Evolutionary conservation across 1,140 invertebrate species (phyloP).

Genomic region (Pristionchus pacificus): DNA sequence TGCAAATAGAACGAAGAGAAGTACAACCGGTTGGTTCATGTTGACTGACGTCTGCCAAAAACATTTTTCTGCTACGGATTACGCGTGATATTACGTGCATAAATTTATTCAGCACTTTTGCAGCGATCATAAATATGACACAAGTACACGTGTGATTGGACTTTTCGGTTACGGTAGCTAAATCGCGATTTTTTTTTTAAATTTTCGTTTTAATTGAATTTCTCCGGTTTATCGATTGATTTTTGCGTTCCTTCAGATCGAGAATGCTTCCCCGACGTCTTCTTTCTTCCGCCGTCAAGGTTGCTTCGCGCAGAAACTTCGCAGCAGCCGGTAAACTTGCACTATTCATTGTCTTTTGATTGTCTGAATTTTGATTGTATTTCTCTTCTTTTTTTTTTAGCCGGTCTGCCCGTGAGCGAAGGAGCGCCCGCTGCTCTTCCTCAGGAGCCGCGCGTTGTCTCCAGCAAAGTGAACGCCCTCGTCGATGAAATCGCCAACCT

Average conservation of each 20-base stretch:
- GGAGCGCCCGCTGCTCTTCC: constrained; percentile 27
- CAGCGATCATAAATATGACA: too few relatives aligned
- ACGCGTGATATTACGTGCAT: background rate
- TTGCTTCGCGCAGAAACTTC: background rate
- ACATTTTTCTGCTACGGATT: background rate
- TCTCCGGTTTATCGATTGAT: background rate
- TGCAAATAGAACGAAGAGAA: too few relatives aligned
- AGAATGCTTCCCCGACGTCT: background rate
- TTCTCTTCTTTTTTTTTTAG: too few relatives aligned
- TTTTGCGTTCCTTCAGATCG: background rate
- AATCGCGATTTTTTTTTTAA: background rate
- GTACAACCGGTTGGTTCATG: too few relatives aligned
- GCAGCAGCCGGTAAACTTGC: too few relatives aligned
- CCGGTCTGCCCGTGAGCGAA: constrained; percentile 26
- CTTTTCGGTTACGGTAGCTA: too few relatives aligned
- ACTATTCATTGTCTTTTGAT: too few relatives aligned
- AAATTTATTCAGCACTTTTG: background rate
- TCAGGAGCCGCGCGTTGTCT: constrained; percentile 38
- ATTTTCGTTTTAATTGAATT: background rate
- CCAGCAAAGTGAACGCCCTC: constrained; percentile 38
- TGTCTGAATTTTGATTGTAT: too few relatives aligned
- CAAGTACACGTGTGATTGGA: too few relatives aligned
- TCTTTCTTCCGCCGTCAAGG: background rate
- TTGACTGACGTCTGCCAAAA: background rate
- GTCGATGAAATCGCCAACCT: constrained; percentile 55